Evolutionary conservation across 2,888 invertebrate species (phyloP).

Genomic region (Lithosia quadra): DNA sequence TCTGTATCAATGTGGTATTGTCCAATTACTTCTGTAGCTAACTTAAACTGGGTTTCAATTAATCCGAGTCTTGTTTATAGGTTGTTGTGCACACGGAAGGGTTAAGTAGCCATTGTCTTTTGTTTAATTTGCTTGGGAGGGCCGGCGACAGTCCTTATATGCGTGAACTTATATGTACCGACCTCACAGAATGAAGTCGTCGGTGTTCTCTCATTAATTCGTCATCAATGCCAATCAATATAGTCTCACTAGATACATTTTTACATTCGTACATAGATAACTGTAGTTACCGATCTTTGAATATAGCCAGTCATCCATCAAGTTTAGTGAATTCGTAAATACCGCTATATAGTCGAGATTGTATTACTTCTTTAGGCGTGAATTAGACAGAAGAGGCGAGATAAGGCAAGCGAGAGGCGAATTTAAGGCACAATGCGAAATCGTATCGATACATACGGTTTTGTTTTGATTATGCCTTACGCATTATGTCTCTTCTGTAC

Average conservation of each 20-base stretch:
- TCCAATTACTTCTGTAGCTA: conserved; percentile 28
- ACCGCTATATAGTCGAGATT: not conserved
- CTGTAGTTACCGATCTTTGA: not conserved
- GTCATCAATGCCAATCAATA: conserved; percentile 2
- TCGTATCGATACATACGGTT: too few species aligned
- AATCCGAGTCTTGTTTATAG: conserved; percentile 3
- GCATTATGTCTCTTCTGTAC: too few species aligned
- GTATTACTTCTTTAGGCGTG: not conserved
- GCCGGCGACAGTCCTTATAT: not conserved
- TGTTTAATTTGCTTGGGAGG: conserved; percentile 2
- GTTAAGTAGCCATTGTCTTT: conserved; percentile 15
- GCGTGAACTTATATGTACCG: not conserved
- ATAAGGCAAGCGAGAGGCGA: too few species aligned
- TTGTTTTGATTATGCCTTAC: too few species aligned
- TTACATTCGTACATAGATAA: not conserved
- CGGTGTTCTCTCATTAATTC: not conserved
- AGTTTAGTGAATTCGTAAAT: not conserved
- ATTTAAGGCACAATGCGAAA: too few species aligned
- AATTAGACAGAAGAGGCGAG: too few species aligned
- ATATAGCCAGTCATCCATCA: not conserved
- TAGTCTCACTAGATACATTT: not conserved
- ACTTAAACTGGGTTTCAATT: conserved; percentile 16
- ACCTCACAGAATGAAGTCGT: not conserved
- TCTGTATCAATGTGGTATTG: conserved; percentile 43
- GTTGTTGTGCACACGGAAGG: conserved; percentile 14